Conservation (phyloP, 2,888 invertebrate species). For the Drosophila dives region DNA sequence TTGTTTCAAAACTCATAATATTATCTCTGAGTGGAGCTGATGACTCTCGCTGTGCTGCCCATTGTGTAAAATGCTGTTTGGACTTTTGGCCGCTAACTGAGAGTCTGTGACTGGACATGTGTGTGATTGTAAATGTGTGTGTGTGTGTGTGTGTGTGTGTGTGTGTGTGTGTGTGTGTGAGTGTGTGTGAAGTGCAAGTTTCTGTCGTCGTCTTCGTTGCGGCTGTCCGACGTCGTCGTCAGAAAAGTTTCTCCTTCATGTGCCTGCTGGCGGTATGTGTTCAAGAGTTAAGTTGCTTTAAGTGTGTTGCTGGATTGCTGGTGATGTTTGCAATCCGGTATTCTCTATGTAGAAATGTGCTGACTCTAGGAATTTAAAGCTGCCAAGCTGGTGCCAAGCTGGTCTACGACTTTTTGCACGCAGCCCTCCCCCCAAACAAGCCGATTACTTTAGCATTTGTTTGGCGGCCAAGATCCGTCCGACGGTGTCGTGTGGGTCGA, state of each 20-base stretch:
- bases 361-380: constrained; percentile 77
- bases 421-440: constrained; percentile 40
- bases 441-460: constrained; percentile 79
- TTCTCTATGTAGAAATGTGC: constrained; percentile 45
- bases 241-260: constrained; percentile 74
- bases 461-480: constrained; percentile 48
- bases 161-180: constrained; percentile 9
- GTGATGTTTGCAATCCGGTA: constrained; percentile 26
- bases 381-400: constrained; percentile 70
- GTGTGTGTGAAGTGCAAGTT: constrained; percentile 63
- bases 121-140: constrained; percentile 12
- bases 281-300: constrained; percentile 78
- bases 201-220: constrained; percentile 77
- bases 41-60: constrained; percentile 53
- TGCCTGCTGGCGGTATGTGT: constrained; percentile 80
- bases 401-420: constrained; percentile 71
- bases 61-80: constrained; percentile 65
- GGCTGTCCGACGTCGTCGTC: constrained; percentile 53
- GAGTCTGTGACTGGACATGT: constrained; percentile 15
- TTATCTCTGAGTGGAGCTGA: constrained; percentile 48
- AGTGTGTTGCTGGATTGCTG: constrained; percentile 34
- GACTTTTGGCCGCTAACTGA: constrained; percentile 45
- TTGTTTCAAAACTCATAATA: constrained; percentile 32
- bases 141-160: constrained; percentile 21
- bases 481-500: neutral